Conservation (phyloP, 2,797 vertebrate genomes). For the Chelonia mydas region DNA sequence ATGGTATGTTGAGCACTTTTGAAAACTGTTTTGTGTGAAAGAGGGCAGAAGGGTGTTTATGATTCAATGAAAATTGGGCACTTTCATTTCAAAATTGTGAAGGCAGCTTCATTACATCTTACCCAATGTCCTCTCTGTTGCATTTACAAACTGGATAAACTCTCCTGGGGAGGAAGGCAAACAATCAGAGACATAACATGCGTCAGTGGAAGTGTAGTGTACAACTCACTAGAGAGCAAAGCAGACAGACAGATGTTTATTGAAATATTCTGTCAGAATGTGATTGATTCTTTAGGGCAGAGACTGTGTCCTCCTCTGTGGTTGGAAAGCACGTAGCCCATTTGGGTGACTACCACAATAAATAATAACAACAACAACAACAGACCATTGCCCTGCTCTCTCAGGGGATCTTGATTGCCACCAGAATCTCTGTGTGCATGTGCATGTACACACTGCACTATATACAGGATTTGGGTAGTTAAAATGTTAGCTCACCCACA, state of each 20-base stretch:
- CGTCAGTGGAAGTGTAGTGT: neutral
- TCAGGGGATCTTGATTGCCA: neutral
- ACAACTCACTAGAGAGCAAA: neutral
- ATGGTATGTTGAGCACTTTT: neutral
- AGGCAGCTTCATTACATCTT: neutral
- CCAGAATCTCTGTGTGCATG: neutral
- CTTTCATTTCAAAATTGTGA: neutral
- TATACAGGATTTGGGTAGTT: neutral
- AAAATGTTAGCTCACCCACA: neutral
- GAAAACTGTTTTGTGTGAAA: neutral
- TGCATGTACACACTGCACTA: neutral
- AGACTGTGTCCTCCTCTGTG: neutral
- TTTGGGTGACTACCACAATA: neutral
- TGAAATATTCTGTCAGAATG: neutral
- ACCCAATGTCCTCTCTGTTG: neutral
- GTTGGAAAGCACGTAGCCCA: neutral
- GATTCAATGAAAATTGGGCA: neutral
- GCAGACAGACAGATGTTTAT: neutral
- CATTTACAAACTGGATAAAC: neutral
- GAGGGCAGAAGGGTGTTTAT: neutral
- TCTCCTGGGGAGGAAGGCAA: neutral
- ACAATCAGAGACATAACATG: neutral
- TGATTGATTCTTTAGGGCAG: neutral
- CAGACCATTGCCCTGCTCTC: neutral
- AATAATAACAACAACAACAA: neutral